A percentile compares a stretch with the other conserved stretches of the same genome.
Conservation (phyloP, 2,888 invertebrate genomes). For the Limnephilus auricula region DNA sequence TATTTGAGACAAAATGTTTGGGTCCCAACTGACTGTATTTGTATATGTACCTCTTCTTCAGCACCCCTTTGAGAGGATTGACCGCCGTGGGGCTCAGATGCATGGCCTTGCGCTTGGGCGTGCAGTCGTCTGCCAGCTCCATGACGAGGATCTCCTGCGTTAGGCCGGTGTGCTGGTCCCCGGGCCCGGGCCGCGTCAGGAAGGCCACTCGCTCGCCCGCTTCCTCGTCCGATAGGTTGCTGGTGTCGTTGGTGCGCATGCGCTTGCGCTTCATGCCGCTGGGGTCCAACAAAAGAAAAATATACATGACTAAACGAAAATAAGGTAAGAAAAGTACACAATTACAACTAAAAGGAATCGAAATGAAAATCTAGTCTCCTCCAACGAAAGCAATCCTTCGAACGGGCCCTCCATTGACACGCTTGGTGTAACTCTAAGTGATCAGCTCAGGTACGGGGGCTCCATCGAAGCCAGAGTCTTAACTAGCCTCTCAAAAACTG, state of each 20-base stretch:
- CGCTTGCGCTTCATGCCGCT: conserved; percentile 81
- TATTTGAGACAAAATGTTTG: no score
- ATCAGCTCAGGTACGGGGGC: no score
- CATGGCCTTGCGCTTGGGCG: conserved; percentile 81
- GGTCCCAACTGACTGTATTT: no score
- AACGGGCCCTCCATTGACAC: no score
- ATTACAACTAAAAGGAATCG: no score
- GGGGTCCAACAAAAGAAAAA: conserved; percentile 69
- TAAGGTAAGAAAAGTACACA: not conserved
- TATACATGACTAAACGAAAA: not conserved
- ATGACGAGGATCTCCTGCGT: conserved; percentile 84
- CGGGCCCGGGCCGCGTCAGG: conserved; percentile 72
- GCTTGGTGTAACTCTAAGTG: no score
- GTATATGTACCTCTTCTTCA: conserved; percentile 79
- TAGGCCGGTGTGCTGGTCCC: conserved; percentile 80
- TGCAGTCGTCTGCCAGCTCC: conserved; percentile 81
- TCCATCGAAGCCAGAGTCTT: no score
- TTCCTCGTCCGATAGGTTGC: conserved; percentile 71
- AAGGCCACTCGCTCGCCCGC: conserved; percentile 74
- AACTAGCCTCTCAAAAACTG: no score
- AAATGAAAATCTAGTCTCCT: no score
- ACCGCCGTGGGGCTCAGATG: conserved; percentile 73
- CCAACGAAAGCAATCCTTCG: no score
- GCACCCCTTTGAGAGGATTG: conserved; percentile 78
- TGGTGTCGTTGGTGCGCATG: conserved; percentile 71